Evolutionary conservation across 2,797 vertebrate species (phyloP), one percentile per base, ranked within the genome.

Genomic region (Oophaga sylvatica): DNA sequence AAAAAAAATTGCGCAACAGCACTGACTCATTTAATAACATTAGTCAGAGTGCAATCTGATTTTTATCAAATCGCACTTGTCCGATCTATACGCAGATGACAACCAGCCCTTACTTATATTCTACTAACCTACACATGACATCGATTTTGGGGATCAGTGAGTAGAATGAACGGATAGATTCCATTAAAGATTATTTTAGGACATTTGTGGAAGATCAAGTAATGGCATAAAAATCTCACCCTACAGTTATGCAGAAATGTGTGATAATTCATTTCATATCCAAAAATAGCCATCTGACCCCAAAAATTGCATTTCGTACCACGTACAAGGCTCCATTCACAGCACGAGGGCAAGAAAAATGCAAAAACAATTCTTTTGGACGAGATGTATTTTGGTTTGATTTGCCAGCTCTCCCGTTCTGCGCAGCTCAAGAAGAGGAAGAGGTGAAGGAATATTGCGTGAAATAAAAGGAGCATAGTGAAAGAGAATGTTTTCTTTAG

Each of bases 281-380:
- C 83, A 84, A 77, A 84, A 84, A 63, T 48, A 76, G 71, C 83
- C 71, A 77, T 60, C 76, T 63, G 16, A 45, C 57, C 71, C 70
- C 26, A 77, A 77, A 77, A 48, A 41, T 41, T 26, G 4, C 53
- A 56, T 70, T 11, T 29, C 19, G 35, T 45, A 65, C 65, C 16
- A 8, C 22, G 62, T 41, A 84, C 83, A 84, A 26, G 48, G 83
- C 59, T 45, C 20, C 71, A 76, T 84, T 84, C 71, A 84, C 59
- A 45, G 15, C 41, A 5, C 59, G 8, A 26, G 59, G 70, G 60
- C 48, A 60, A 2, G 41, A 65, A 76, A 53, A 77, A 77, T 65
- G 59, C 31, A 84, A 84, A 76, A 84, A 84, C 83, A 84, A 84
- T 84, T 84, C 83, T 84, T 84, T 65, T 84, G 83, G 83, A 84